Conservation (phyloP, 1,140 invertebrate species). For the Drosophila saltans region DNA sequence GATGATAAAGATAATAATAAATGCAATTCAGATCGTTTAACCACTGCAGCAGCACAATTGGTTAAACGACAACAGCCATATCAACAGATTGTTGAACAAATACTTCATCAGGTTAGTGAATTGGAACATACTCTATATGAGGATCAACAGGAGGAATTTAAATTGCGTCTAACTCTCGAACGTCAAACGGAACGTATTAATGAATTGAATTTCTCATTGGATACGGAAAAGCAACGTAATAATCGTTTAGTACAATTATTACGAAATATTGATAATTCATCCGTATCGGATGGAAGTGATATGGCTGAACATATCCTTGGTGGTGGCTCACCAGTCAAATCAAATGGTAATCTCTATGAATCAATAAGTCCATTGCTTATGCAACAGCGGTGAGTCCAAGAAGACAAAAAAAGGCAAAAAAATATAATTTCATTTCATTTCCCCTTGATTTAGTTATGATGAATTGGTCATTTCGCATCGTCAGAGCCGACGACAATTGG, state of each 20-base stretch:
- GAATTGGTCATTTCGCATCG: slow-evolving; percentile 66
- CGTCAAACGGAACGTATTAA: slow-evolving; percentile 56
- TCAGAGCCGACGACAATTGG: slow-evolving; percentile 57
- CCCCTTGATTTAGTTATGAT: slow-evolving; percentile 53
- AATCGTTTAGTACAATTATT: slow-evolving; percentile 61
- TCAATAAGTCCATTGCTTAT: slow-evolving; percentile 76
- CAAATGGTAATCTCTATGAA: slow-evolving; percentile 28
- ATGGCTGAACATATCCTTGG: slow-evolving; percentile 12
- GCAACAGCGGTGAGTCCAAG: slow-evolving; percentile 70
- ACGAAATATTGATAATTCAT: slow-evolving; percentile 35
- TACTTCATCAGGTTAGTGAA: slow-evolving; percentile 58
- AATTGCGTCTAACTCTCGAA: slow-evolving; percentile 64
- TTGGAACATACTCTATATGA: slow-evolving; percentile 69
- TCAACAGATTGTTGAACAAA: slow-evolving; percentile 50
- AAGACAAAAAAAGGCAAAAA: background rate
- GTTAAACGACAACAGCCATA: slow-evolving; percentile 30
- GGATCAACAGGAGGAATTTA: slow-evolving; percentile 70
- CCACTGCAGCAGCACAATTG: slow-evolving; percentile 14
- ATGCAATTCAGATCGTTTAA: background rate
- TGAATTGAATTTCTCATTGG: slow-evolving; percentile 61
- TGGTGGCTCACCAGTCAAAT: slow-evolving; percentile 18
- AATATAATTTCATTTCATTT: background rate
- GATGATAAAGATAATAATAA: background rate
- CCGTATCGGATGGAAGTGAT: slow-evolving; percentile 42
- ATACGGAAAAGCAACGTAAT: slow-evolving; percentile 64